Evolutionary conservation across 1,140 invertebrate genomes (phyloP).

Genomic region (Ditylenchus dipsaci): DNA sequence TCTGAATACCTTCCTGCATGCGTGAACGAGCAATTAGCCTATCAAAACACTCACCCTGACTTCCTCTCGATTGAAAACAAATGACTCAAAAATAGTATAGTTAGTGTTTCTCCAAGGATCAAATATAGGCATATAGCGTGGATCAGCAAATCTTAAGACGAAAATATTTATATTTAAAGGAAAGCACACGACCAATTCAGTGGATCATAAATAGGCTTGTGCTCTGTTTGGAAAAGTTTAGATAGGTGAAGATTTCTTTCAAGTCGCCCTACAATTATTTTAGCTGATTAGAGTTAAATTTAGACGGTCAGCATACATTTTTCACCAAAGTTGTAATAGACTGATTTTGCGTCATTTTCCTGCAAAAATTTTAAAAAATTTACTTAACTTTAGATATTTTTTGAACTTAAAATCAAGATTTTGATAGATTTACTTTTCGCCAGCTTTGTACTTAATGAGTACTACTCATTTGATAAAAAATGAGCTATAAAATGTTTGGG

Average conservation of each 20-base stretch:
- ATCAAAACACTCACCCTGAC: conserved; percentile 34
- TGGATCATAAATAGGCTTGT: conserved; percentile 37
- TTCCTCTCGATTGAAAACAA: conserved; percentile 37
- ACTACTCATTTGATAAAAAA: no score
- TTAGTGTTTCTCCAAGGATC: conserved; percentile 35
- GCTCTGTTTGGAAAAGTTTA: conserved; percentile 30
- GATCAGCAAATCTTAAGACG: conserved; percentile 32
- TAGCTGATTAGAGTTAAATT: conserved; percentile 5
- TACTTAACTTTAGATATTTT: no score
- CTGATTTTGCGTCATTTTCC: conserved; percentile 21
- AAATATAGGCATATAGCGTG: conserved; percentile 34
- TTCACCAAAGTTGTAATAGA: conserved; percentile 42
- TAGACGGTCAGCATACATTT: conserved; percentile 30
- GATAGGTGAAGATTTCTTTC: conserved; percentile 32
- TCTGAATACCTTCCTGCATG: no score
- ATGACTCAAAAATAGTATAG: conserved; percentile 24
- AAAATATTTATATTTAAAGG: not conserved
- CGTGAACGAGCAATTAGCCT: no score
- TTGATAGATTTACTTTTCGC: no score
- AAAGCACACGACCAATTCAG: conserved; percentile 4
- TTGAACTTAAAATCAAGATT: no score
- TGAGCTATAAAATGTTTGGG: no score
- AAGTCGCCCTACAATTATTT: conserved; percentile 30
- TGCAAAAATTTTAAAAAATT: no score
- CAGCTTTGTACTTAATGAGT: no score